These are phyloP conservation scores for Heliconius cydno DNA, from an alignment of 2,888 invertebrate species.

Conservation along the genomic window DNA sequence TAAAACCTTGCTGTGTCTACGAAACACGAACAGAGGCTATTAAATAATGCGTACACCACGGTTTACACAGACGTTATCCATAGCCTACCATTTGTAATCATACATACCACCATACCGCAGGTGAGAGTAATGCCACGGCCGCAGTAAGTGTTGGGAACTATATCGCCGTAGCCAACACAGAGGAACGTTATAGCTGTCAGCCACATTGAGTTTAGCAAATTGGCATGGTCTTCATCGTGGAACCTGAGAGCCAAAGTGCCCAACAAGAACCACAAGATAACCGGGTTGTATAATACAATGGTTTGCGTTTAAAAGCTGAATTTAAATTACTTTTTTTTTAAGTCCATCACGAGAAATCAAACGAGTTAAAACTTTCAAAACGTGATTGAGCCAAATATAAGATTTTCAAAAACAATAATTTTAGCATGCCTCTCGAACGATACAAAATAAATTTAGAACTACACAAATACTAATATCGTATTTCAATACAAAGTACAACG, in stretches of 20 bases:
- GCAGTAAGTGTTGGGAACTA: constrained; percentile 99
- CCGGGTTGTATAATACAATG: constrained; percentile 59
- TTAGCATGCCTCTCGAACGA: constrained; percentile 72
- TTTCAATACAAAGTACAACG: constrained; percentile 79
- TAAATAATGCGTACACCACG: constrained; percentile 38
- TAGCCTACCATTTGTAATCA: constrained; percentile 67
- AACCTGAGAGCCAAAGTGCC: constrained; percentile 89
- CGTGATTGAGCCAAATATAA: constrained; percentile 41
- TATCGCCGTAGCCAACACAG: constrained; percentile 99
- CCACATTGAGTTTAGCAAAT: constrained; percentile 99
- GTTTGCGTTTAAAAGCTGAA: constrained; percentile 40
- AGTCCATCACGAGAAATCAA: constrained; percentile 25
- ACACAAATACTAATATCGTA: constrained; percentile 72
- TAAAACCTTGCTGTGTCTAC: constrained; percentile 67
- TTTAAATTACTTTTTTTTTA: constrained; percentile 28
- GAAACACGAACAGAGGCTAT: constrained; percentile 47
- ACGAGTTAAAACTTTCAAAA: constrained; percentile 28
- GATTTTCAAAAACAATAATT: constrained; percentile 52
- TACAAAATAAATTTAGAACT: constrained; percentile 66
- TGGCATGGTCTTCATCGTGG: constrained; percentile 99
- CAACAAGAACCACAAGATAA: constrained; percentile 81
- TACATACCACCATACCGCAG: constrained; percentile 99
- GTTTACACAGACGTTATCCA: constrained; percentile 59
- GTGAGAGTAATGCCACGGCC: constrained; percentile 99
- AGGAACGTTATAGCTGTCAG: constrained; percentile 99